Conservation (phyloP, 2,113 vertebrate genomes). For the Labeo rohita region DNA sequence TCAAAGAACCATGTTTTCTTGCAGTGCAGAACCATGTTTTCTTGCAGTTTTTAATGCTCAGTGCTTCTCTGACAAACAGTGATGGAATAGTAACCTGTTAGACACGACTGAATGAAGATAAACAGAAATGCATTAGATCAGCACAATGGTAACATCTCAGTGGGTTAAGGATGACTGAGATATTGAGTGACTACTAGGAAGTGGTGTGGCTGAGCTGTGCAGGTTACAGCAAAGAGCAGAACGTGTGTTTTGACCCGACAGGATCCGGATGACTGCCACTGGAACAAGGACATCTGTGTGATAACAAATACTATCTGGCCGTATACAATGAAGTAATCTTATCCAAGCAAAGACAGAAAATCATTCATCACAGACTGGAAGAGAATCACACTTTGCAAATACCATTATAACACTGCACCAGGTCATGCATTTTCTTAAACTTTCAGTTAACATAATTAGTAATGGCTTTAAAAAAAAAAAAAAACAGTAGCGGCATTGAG, state of each 20-base stretch:
- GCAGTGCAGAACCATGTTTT: not conserved
- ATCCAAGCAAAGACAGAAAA: not conserved
- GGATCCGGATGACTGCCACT: not conserved
- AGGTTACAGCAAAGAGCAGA: not conserved
- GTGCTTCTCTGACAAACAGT: constrained; percentile 13
- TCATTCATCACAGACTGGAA: not conserved
- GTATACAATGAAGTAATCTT: not conserved
- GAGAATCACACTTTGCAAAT: not conserved
- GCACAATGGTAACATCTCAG: not conserved
- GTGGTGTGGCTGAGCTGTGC: not conserved
- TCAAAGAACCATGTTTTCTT: no score
- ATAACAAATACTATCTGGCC: not conserved
- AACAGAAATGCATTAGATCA: not conserved
- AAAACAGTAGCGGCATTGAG: constrained; percentile 23
- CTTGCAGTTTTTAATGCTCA: constrained; percentile 28
- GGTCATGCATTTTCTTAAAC: not conserved
- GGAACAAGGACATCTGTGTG: not conserved
- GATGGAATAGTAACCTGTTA: not conserved
- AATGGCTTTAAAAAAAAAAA: not conserved
- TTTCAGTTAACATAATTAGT: constrained; percentile 12
- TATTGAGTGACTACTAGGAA: not conserved
- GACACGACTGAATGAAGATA: not conserved
- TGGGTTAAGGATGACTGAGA: not conserved
- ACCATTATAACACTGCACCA: not conserved
- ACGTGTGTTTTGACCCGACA: not conserved